Conservation (phyloP, 53 echinoderm and acorn worm species). For the Pentamera pediparva region DNA sequence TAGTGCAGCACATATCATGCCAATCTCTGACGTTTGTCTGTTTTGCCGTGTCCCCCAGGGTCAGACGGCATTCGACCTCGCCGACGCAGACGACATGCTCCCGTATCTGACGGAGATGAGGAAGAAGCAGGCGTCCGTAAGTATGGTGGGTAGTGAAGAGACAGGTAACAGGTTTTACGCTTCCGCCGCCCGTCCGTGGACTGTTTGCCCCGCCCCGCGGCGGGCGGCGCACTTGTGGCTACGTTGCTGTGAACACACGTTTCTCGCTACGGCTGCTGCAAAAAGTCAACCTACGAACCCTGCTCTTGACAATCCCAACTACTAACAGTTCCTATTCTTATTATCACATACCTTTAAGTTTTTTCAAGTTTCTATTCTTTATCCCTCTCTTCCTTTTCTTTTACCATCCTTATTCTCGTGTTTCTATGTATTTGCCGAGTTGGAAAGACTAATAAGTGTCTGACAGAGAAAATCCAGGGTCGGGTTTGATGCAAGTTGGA, state of each 20-base stretch:
- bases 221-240: background rate
- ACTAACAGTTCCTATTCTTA: too few species aligned
- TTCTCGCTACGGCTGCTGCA: background rate
- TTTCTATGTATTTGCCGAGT: background rate
- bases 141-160: conserved; percentile 47
- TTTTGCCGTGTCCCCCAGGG: conserved; percentile 43
- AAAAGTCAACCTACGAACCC: conserved; percentile 1
- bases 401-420: background rate
- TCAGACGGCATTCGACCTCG: conserved; percentile 91
- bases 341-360: background rate
- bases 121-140: conserved; percentile 99
- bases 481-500: too few species aligned
- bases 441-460: background rate
- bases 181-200: too few species aligned
- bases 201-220: conserved; percentile 7
- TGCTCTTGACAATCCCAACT: conserved; percentile 12
- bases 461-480: background rate
- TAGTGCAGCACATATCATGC: too few species aligned
- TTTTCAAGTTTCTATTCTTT: background rate
- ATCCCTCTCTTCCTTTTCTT: conserved; percentile 1
- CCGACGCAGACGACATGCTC: conserved; percentile 85
- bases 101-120: conserved; percentile 89
- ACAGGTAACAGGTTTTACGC: conserved; percentile 32
- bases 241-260: conserved; percentile 25
- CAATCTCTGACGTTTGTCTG: background rate